Conservation (phyloP, 2,113 vertebrate genomes). For the Panthera uncia region DNA sequence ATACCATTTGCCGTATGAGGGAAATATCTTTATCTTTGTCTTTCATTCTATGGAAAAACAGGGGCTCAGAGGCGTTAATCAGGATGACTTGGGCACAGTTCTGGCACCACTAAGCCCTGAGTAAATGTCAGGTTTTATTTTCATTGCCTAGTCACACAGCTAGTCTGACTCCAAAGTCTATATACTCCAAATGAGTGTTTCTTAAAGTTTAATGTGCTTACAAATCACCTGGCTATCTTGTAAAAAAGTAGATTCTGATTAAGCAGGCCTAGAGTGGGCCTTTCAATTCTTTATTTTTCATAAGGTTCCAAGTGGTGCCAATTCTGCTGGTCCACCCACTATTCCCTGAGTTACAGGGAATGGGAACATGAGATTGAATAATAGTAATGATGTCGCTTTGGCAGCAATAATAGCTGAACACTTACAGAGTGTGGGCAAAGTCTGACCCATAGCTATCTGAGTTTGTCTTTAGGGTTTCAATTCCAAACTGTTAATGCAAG, state of each 20-base stretch:
- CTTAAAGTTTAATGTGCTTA: slow-evolving; percentile 17
- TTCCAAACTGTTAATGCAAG: neutral
- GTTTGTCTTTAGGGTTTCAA: neutral
- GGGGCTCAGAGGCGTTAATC: slow-evolving; percentile 24
- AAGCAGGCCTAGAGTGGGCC: neutral
- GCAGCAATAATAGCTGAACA: neutral
- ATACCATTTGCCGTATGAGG: neutral
- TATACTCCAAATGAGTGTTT: neutral
- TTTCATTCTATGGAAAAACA: slow-evolving; percentile 10
- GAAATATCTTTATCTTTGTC: slow-evolving; percentile 1
- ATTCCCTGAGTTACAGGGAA: neutral
- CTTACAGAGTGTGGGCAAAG: neutral
- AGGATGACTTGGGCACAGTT: slow-evolving; percentile 11
- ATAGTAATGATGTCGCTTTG: neutral
- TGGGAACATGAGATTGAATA: neutral
- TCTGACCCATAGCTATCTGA: neutral
- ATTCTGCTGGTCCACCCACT: neutral
- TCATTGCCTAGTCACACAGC: slow-evolving; percentile 14
- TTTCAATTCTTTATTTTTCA: slow-evolving; percentile 29
- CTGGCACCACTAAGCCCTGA: neutral
- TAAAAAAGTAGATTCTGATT: slow-evolving; percentile 21
- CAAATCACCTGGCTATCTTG: neutral
- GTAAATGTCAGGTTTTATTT: slow-evolving; percentile 60
- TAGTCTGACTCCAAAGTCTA: slow-evolving; percentile 40
- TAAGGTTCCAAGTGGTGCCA: neutral